Conservation (phyloP, 1,140 invertebrate species). For the Ceratina calcarata region DNA sequence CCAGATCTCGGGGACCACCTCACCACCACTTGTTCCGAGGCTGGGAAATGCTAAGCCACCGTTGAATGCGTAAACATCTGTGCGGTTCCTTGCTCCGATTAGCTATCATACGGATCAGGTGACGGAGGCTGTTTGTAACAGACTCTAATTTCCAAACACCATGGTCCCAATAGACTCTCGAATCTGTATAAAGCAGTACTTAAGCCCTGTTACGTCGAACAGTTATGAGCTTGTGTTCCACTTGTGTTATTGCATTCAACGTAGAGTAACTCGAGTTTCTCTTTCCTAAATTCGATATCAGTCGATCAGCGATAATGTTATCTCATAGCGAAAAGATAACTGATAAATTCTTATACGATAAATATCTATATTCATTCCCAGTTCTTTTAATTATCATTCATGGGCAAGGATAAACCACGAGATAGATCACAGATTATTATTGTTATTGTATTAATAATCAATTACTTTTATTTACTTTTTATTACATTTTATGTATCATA, state of each 20-base stretch:
- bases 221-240: neutral
- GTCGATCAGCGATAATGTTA: neutral
- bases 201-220: neutral
- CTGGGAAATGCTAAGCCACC: no score
- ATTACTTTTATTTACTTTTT: neutral
- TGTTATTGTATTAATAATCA: no score
- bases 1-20: neutral
- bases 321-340: neutral
- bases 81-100: neutral
- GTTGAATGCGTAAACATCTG: neutral
- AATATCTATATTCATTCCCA: no score
- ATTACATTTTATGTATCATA: neutral
- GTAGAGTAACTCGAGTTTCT: neutral
- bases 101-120: constrained; percentile 15
- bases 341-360: neutral
- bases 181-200: neutral
- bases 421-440: no score
- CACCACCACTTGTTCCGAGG: neutral
- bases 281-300: no score
- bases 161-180: neutral
- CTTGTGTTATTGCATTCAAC: neutral
- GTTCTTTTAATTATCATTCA: neutral
- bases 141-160: constrained; percentile 22
- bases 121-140: neutral
- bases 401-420: neutral